Conservation (phyloP, 2,888 invertebrate genomes). For the Campaea margaritaria region DNA sequence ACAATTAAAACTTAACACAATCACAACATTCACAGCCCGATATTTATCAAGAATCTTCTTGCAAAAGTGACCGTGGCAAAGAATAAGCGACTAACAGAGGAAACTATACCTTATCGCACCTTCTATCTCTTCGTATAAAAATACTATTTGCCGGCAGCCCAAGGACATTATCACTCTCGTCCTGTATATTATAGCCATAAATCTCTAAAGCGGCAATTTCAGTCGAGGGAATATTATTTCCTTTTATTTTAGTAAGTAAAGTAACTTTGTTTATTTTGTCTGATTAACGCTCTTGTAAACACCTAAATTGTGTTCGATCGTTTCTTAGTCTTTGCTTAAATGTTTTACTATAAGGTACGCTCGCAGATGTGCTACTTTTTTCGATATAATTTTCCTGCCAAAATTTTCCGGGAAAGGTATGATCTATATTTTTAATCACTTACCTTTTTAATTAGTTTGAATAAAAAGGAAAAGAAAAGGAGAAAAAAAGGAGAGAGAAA, state of each 20-base stretch:
- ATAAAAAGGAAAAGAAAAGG: too few relatives aligned
- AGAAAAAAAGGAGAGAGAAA: too few relatives aligned
- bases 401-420: too few relatives aligned
- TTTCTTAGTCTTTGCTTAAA: too few relatives aligned
- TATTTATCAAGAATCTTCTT: not conserved
- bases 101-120: constrained; percentile 42
- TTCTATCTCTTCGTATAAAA: constrained; percentile 65
- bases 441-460: too few relatives aligned
- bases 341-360: not conserved
- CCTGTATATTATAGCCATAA: constrained; percentile 69
- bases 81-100: not conserved
- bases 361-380: too few relatives aligned
- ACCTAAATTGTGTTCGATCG: constrained; percentile 14
- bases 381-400: too few relatives aligned
- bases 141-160: constrained; percentile 62
- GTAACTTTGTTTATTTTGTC: constrained; percentile 25
- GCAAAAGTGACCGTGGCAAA: not conserved
- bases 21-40: not conserved
- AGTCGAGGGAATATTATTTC: constrained; percentile 29
- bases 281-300: constrained; percentile 7
- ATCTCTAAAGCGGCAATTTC: constrained; percentile 55
- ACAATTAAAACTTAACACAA: too few relatives aligned
- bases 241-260: constrained; percentile 33
- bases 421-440: too few relatives aligned
- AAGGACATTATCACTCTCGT: constrained; percentile 63